Base-by-base conservation (phyloP, 2,797 vertebrate species). In the Erithacus rubecula region DNA sequence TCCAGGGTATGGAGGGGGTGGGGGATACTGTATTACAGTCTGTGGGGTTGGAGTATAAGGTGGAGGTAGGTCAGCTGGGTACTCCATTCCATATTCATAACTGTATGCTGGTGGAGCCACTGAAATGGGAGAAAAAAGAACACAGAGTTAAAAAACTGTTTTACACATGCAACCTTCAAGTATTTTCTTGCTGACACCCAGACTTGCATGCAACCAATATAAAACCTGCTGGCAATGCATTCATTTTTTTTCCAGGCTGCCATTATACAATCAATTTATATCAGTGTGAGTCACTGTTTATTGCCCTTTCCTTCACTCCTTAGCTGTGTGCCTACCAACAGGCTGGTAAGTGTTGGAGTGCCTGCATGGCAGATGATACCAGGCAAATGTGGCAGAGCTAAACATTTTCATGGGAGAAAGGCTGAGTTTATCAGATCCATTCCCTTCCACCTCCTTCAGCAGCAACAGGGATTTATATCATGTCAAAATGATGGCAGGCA, bases 1-100 rank as follows among this genome's bases (percentile, higher is more conserved):
- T 64, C 98, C 99, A 5, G 99, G 98, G 74, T 99, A 99, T 2
- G 99, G 99, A 87, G 99, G 99, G 9, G 98, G 98, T 8, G 98
- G 98, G 11, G 98, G 98, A 93, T 97, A 98, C 89, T 96, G 98
- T 55, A 96, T 93, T 0, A 97, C 96, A 72, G 89, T 86, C 82
- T 98, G 97, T 84, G 98, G 98, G 18, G 98, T 96, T 1, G 98
- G 98, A 18, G 98, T 99, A 81, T 99, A 99, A 5, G 98, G 98
- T 20, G 99, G 99, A 7, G 98, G 99, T 81, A 98, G 97, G 36
- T 98, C 96, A 24, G 97, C 93, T 18, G 97, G 87, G 36, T 98
- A 97, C 70, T 98, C 98, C 99, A 99, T 98, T 98, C 99, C 99
- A 1, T 98, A 98, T 91, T 99, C 98, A 0, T 97, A 98, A 81